Conservation (phyloP, 2,797 vertebrate species). For the Gallinago nigripennis region DNA sequence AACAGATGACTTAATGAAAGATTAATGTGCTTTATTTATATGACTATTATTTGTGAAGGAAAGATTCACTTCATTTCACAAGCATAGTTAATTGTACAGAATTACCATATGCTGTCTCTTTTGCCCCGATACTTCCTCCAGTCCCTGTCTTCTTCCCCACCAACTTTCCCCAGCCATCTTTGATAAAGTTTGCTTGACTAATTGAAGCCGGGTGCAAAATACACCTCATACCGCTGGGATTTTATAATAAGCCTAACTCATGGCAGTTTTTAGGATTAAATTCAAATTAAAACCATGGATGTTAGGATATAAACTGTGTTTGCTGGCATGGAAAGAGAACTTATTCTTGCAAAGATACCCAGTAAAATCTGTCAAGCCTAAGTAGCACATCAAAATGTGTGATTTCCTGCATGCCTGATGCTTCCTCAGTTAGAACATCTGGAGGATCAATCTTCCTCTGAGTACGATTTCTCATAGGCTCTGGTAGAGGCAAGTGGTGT, state of each 20-base stretch:
- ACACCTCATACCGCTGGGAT: neutral
- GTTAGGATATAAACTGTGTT: neutral
- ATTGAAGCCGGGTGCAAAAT: neutral
- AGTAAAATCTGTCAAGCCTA: neutral
- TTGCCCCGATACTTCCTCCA: neutral
- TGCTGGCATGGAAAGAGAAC: neutral
- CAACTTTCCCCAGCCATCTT: neutral
- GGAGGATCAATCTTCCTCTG: neutral
- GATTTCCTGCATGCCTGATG: neutral
- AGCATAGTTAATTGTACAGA: neutral
- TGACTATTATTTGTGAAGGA: neutral
- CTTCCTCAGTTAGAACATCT: neutral
- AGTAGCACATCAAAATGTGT: neutral
- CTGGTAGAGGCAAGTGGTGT: neutral
- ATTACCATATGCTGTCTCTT: neutral
- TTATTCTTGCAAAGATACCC: neutral
- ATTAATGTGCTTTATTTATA: conserved; percentile 25
- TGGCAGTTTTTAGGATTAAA: neutral
- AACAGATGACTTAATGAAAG: conserved; percentile 24
- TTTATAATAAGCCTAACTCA: neutral
- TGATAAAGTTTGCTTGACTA: neutral
- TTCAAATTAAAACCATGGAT: neutral
- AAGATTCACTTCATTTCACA: neutral
- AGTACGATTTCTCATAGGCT: neutral
- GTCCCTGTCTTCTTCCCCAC: neutral